Percentiles rank a stretch among this genome's conserved stretches.
These are phyloP conservation scores for Drymonia ruficornis DNA, from an alignment of 2,888 invertebrate genomes.

Conservation along the genomic window DNA sequence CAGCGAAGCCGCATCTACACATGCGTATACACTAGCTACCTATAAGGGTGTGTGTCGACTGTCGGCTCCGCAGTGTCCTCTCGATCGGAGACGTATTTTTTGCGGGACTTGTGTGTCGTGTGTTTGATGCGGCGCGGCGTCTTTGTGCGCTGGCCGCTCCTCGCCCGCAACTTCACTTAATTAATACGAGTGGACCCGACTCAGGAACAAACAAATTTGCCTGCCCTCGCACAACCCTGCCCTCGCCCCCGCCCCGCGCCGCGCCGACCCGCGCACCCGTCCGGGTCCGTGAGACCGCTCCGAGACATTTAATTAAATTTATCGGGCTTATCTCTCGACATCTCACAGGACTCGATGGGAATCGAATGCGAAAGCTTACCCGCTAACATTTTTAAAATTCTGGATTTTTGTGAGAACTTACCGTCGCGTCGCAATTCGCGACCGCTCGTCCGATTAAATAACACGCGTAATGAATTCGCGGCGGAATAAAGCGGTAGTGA, in stretches of 20 bases:
- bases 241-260: constrained; percentile 24
- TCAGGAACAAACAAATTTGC: constrained; percentile 74
- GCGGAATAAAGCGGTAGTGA: constrained; percentile 47
- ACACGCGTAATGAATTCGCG: constrained; percentile 44
- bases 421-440: constrained; percentile 32
- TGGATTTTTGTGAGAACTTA: constrained; percentile 63
- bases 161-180: constrained; percentile 62
- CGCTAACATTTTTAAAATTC: constrained; percentile 67
- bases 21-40: neutral
- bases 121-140: constrained; percentile 40
- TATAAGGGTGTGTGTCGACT: neutral
- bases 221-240: constrained; percentile 28
- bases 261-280: constrained; percentile 25
- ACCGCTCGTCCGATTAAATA: constrained; percentile 32
- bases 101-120: constrained; percentile 29
- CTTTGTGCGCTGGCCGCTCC: constrained; percentile 50
- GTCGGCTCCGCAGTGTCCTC: constrained; percentile 13
- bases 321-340: constrained; percentile 75
- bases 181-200: constrained; percentile 63
- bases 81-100: constrained; percentile 36
- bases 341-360: constrained; percentile 69
- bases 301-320: constrained; percentile 79
- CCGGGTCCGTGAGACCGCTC: constrained; percentile 42
- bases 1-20: neutral
- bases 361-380: constrained; percentile 61